Percentiles rank a stretch among this genome's conserved stretches.
Conservation (phyloP, 2,113 vertebrate genomes). For the Sinocyclocheilus rhinocerous region DNA sequence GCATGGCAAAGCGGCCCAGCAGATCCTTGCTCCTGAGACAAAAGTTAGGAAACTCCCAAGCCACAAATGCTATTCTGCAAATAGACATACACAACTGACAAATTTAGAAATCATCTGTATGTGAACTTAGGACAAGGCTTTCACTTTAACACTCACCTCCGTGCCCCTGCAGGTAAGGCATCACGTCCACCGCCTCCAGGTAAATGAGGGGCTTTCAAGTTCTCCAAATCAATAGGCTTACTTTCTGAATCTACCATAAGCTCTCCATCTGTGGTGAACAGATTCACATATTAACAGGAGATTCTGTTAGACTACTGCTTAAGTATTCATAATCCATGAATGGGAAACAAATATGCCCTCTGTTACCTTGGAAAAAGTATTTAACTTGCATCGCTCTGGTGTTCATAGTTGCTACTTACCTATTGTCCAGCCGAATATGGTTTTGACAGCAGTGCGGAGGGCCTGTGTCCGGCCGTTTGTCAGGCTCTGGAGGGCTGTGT, state of each 20-base stretch:
- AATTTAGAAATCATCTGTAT: not conserved
- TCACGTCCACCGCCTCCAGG: conserved; percentile 62
- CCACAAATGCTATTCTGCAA: conserved; percentile 83
- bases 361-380: too few species aligned
- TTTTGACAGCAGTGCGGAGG: conserved; percentile 69
- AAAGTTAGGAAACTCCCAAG: conserved; percentile 85
- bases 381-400: not conserved
- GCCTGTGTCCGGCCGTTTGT: conserved; percentile 59
- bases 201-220: conserved; percentile 75
- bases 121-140: not conserved
- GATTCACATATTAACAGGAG: not conserved
- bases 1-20: conserved; percentile 83
- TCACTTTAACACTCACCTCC: conserved; percentile 71
- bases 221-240: conserved; percentile 76
- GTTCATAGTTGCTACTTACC: conserved; percentile 71
- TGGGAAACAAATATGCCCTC: not conserved
- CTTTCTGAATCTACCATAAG: conserved; percentile 80
- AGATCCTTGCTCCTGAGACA: conserved; percentile 81
- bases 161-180: conserved; percentile 72
- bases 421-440: conserved; percentile 85
- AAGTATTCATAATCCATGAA: not conserved
- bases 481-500: conserved; percentile 64
- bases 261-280: conserved; percentile 81
- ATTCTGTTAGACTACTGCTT: not conserved
- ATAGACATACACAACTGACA: conserved; percentile 1